phyloP scores from a whole-genome alignment of 2,113 vertebrate species.

The Canis aureus region DNA sequence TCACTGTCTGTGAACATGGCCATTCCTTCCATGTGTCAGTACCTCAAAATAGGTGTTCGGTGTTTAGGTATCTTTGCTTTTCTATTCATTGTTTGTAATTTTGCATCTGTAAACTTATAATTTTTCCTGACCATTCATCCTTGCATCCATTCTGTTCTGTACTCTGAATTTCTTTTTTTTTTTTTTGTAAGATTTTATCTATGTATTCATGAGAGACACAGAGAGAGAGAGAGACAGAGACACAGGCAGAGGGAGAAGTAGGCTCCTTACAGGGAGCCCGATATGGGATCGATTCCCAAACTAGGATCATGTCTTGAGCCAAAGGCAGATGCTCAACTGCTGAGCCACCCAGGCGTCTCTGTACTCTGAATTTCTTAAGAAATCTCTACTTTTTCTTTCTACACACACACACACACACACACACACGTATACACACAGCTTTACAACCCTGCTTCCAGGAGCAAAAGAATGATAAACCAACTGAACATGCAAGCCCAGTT shows the following conservation, averaged over 20 bases:
- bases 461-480: not conserved
- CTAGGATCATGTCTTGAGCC: too few species aligned
- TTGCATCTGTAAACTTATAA: not conserved
- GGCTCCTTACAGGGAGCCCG: too few species aligned
- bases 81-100: not conserved
- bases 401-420: not conserved
- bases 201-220: too few species aligned
- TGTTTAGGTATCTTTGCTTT: not conserved
- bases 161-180: not conserved
- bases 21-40: not conserved
- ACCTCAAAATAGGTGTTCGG: not conserved
- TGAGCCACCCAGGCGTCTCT: not conserved
- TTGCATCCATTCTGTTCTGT: not conserved
- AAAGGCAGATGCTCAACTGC: too few species aligned
- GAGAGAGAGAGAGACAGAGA: too few species aligned
- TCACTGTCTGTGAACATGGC: not conserved
- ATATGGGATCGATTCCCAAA: too few species aligned
- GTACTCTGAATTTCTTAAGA: not conserved
- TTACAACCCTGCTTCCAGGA: not conserved
- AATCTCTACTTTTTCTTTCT: not conserved
- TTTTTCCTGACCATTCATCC: not conserved
- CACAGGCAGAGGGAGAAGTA: too few species aligned
- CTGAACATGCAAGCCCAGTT: not conserved
- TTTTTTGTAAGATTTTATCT: too few species aligned
- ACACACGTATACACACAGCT: rapidly evolving